Evolutionary conservation across 1,140 invertebrate species (phyloP).

Genomic region (Hyposmocoma kahamanoa): DNA sequence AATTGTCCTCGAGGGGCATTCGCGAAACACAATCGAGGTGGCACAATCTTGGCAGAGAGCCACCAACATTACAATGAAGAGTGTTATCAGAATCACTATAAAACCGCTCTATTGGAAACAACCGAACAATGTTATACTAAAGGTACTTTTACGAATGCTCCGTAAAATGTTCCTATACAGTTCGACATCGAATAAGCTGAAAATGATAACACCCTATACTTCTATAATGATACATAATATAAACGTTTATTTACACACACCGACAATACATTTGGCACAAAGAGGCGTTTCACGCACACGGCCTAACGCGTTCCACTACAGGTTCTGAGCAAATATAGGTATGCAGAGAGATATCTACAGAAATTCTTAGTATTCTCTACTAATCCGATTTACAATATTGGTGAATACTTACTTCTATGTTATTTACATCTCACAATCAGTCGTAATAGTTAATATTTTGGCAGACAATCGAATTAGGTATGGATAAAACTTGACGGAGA

Average conservation of each 20-base stretch:
- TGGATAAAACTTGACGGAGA: neutral
- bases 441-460: slow-evolving; percentile 63
- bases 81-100: too few species aligned
- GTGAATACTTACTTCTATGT: slow-evolving; percentile 60
- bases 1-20: neutral
- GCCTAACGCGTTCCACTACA: slow-evolving; percentile 39
- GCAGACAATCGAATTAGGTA: slow-evolving; percentile 37
- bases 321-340: slow-evolving; percentile 70
- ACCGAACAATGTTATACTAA: too few species aligned
- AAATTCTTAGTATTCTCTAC: slow-evolving; percentile 44
- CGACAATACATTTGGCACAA: slow-evolving; percentile 61
- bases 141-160: too few species aligned
- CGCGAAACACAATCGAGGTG: neutral
- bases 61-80: neutral
- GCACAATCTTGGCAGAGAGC: neutral
- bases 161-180: too few species aligned
- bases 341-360: slow-evolving; percentile 65
- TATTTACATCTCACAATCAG: slow-evolving; percentile 72
- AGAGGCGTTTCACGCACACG: slow-evolving; percentile 49
- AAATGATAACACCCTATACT: too few species aligned
- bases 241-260: slow-evolving; percentile 37
- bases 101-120: too few species aligned
- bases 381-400: slow-evolving; percentile 46
- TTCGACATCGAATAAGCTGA: too few species aligned
- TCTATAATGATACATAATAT: slow-evolving; percentile 19